phyloP scores from a whole-genome alignment of 2,888 invertebrate genomes.

The Mayetiola destructor region DNA sequence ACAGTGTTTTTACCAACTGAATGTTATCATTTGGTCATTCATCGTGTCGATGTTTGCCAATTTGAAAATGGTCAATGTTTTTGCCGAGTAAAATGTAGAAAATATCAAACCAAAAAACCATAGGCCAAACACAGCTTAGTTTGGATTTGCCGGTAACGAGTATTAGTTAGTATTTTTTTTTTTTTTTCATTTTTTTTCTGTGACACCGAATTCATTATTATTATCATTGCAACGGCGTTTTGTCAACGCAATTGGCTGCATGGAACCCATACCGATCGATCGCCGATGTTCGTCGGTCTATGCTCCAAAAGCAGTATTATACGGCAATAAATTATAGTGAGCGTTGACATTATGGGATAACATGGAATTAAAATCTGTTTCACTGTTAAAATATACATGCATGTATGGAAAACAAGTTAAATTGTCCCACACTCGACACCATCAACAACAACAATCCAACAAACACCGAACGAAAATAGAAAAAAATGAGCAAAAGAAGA shows the following conservation, averaged over 20 bases:
- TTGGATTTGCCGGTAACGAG: no score
- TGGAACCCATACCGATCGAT: no score
- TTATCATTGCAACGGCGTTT: no score
- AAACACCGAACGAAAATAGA: neutral
- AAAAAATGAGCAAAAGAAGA: neutral
- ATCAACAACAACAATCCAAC: neutral
- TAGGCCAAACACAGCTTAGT: no score
- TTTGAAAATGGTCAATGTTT: no score
- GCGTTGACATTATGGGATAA: constrained; percentile 8
- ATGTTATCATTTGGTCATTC: constrained; percentile 2
- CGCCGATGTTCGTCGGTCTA: no score
- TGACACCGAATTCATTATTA: no score
- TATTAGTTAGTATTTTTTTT: no score
- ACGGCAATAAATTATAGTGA: constrained; percentile 4
- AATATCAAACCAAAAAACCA: no score
- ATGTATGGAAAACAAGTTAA: neutral
- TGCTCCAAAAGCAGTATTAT: constrained; percentile 7
- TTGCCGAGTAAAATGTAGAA: no score
- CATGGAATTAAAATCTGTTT: constrained; percentile 2
- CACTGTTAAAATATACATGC: neutral
- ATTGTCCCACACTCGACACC: neutral
- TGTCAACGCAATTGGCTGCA: neutral
- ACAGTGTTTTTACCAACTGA: neutral
- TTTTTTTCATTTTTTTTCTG: no score
- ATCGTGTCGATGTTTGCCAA: neutral